Base-by-base conservation (phyloP, 2,888 invertebrate genomes). In the Synergus gifuensis region DNA sequence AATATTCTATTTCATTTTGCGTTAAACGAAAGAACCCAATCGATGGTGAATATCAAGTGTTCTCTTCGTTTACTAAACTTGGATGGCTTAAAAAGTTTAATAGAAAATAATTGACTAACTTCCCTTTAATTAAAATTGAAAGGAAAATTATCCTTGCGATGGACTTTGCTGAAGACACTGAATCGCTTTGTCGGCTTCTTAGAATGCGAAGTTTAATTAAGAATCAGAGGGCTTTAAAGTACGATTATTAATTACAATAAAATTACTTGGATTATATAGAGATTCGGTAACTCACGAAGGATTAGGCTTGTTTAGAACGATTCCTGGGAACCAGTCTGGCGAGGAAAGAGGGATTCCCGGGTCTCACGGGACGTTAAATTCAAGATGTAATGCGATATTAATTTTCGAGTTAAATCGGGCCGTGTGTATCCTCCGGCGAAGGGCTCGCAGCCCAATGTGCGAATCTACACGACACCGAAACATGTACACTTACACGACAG, bases 361-460 rank as follows among this genome's bases (percentile, higher is more conserved):
- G 28, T 73, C 40, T 73, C 22, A 28, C 44, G 58, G 49, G 77
- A 69, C 77, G 40, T 78, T 76, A 64, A 78, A 76, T 78, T 69
- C 76, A 78, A 77, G 46, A 62, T 73, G 80, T 80, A 83, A 83
- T 80, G 81, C 80, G 81, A 84, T 85, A 83, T 85, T 86, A 86
- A 86, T 86, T 85, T 84, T 86, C 83, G 77, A 54, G 78, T 81
- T 78, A 86, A 82, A 86, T 86, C 82, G 81, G 80, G 76, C 82
- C 80, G 82, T 84, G 84, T 79, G 84, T 80, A 87, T 86, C 82
- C 85, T 76, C 73, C 77, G 77, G 44, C 28, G 46, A 63, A 76
- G 78, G 63, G 76, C 62, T 62, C 62, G 44, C 54, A 66, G 42
- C 66, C 79, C 82, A 78, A 84, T 76, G 76, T 76, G 78, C 80